Base-by-base conservation (phyloP, 1,140 invertebrate genomes). In the Drosophila gunungcola region DNA sequence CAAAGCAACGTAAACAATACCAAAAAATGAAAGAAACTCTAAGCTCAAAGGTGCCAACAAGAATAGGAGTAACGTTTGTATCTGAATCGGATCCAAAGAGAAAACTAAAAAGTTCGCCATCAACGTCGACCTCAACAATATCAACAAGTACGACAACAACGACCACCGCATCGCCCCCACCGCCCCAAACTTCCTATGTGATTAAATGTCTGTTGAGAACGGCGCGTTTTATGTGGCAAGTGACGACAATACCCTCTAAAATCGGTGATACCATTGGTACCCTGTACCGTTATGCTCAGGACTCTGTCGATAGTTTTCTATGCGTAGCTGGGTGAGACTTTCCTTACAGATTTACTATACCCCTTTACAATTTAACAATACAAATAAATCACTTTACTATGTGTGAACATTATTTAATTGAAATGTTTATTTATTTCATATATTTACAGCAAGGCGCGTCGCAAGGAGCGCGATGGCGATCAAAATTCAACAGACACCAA, bases 401-500 rank as follows among this genome's bases (percentile, higher is more conserved):
- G 0, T 25, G 1, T n/a, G 3, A 38, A 13, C 10, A 3, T 54
- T 36, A 46, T 68, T 38, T 60, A 70, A 56, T 21, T 55, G 6
- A 3, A 29, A 38, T 45, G 5, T 27, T 6, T 41, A 39, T 39
- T 12, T 21, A 21, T 21, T 46, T 54, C 76, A 0, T 74, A 9
- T 80, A 49, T 64, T 94, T 95, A 62, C 95, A 99, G 98, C 96
- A 99, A 99, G 95, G 97, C 98, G 92, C 96, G 98, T 93, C 96
- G 97, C 92, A 99, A 98, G 94, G 98, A 99, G 92, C 97, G 97
- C 93, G 98, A 99, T 93, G 95, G 96, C 77, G 94, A 95, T 90
- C 95, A 95, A 91, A 94, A 95, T 74, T 94, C 95, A 85, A 96
- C 97, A 92, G 97, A 98, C 93, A 96, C 97, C 83, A 98, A 98